Evolutionary conservation across 2,888 invertebrate species (phyloP), one percentile per base, ranked within the genome.

Genomic region (Synergus itoensis): DNA sequence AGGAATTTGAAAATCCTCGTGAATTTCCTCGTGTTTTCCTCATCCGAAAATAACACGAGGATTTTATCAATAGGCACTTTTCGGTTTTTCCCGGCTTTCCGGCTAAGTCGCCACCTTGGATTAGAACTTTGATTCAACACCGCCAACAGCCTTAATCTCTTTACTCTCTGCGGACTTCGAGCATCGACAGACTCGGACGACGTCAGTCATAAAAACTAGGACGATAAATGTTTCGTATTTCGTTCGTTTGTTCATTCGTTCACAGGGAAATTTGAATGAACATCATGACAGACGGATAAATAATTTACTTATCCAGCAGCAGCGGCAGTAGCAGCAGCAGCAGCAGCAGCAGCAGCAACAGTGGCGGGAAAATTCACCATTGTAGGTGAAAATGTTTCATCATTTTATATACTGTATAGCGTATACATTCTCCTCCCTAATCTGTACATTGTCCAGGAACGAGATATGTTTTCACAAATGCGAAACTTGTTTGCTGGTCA

Each of bases 321-420:
- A 48, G 80, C 63, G 77, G 65, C 45, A 45, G 45, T 14, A 36
- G 36, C 28, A 28, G 53, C n/a, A 1, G 53, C 64, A 48, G 77
- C 77, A 83, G 82, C 77, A 84, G 77, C 82, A 82, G 76, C 83
- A 82, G 82, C 81, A 82, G 78, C 84, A 83, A 81, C 79, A 82
- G 82, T 81, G 75, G 65, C 80, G 78, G 18, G 67, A 73, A 48
- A 18, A 83, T 79, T 48, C 63, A 79, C 60, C 48, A 41, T 8
- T 45, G 67, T 16, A 67, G n/a, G n/a, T 41, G 18, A 18, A 67
- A 12, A 12, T n/a, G 41, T 43, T 45, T 14, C 9, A 57, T 57
- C 5, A 62, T 62, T 28, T 62, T 28, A 28, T 14, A 36, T 45
- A 28, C 45, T 69, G 48, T 69, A 36, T 28, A 21, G 48, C 45